phyloP scores from a whole-genome alignment of 2,888 invertebrate genomes.

The Tachina lurida region DNA sequence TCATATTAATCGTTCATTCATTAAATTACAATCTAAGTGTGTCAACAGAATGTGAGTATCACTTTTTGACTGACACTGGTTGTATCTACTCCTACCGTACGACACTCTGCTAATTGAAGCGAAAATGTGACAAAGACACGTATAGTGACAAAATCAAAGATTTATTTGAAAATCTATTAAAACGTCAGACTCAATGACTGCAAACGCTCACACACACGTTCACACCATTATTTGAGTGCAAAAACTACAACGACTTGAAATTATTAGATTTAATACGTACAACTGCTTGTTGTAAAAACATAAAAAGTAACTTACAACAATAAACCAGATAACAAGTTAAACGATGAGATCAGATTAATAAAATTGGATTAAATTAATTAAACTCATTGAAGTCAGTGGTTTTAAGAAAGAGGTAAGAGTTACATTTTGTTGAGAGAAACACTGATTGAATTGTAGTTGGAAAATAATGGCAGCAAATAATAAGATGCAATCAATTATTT shows the following conservation, averaged over 20 bases:
- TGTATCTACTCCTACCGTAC: not conserved
- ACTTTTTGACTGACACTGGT: slow-evolving; percentile 13
- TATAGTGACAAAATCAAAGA: slow-evolving; percentile 50
- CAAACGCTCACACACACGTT: not conserved
- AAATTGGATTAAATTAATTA: slow-evolving; percentile 21
- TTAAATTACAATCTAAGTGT: slow-evolving; percentile 47
- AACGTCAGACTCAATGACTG: slow-evolving; percentile 14
- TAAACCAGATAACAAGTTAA: slow-evolving; percentile 3
- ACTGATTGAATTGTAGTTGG: not conserved
- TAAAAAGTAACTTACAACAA: not conserved
- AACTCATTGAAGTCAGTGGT: not conserved
- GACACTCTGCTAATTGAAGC: slow-evolving; percentile 45
- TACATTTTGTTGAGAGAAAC: not conserved
- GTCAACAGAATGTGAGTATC: slow-evolving; percentile 35
- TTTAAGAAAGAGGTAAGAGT: not conserved
- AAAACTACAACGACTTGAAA: not conserved
- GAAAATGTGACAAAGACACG: slow-evolving; percentile 39
- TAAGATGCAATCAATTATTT: not conserved
- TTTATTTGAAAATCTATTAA: slow-evolving; percentile 52
- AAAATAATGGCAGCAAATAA: not conserved
- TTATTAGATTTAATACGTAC: not conserved
- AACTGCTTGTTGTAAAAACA: not conserved
- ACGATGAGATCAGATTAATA: slow-evolving; percentile 22
- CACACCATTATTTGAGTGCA: not conserved
- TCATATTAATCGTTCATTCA: slow-evolving; percentile 6